phyloP scores from a whole-genome alignment of 2,888 invertebrate species.

The Hirtodrosophila histrioides region DNA sequence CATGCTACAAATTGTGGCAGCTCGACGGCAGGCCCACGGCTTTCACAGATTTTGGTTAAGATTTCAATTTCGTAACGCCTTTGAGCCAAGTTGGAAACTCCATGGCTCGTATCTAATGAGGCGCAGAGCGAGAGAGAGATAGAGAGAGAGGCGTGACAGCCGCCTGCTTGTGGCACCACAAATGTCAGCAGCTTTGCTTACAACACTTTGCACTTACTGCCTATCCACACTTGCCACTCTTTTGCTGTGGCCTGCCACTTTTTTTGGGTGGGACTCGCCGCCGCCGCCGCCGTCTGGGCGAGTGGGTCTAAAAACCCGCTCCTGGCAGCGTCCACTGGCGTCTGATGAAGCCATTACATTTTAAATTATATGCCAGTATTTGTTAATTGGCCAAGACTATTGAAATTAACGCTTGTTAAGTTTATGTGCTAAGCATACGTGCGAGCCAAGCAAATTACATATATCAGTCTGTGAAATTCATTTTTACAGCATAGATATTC shows the following conservation, averaged over 20 bases:
- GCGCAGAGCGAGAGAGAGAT: slow-evolving; percentile 71
- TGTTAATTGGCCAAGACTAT: slow-evolving; percentile 72
- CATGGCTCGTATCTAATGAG: slow-evolving; percentile 64
- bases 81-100: slow-evolving; percentile 4
- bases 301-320: slow-evolving; percentile 53
- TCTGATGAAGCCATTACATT: slow-evolving; percentile 77
- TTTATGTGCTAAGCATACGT: not conserved
- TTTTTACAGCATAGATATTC: too few species aligned
- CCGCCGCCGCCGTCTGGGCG: slow-evolving; percentile 28
- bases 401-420: slow-evolving; percentile 61
- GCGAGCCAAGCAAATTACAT: not conserved
- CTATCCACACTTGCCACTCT: not conserved
- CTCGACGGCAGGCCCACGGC: slow-evolving; percentile 24
- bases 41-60: slow-evolving; percentile 3
- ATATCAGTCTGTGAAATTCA: not conserved
- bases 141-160: slow-evolving; percentile 70
- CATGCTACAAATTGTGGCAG: slow-evolving; percentile 70
- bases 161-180: slow-evolving; percentile 56
- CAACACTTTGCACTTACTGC: slow-evolving; percentile 73
- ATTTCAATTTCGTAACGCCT: slow-evolving; percentile 41
- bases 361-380: slow-evolving; percentile 67
- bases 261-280: slow-evolving; percentile 17
- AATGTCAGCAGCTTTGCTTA: slow-evolving; percentile 76
- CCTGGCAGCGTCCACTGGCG: slow-evolving; percentile 15
- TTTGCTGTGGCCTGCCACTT: not conserved